These are phyloP conservation scores for Cataglyphis rosenhaueri DNA, from an alignment of 2,888 invertebrate genomes.

Conservation along the genomic window DNA sequence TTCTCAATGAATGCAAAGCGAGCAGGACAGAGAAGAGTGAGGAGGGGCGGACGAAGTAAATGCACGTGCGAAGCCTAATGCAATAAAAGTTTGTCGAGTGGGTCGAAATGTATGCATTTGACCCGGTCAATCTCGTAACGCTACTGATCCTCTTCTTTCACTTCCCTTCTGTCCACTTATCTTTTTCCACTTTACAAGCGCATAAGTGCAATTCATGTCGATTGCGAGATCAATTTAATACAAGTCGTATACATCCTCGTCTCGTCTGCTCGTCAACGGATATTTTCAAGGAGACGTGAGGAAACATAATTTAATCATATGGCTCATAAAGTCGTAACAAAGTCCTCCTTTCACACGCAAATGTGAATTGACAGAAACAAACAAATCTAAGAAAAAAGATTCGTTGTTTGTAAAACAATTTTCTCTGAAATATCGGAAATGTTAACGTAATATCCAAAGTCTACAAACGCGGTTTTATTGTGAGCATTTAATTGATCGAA, in stretches of 20 bases:
- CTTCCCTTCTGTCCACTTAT: conserved; percentile 33
- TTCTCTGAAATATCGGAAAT: neutral
- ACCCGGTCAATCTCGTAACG: conserved; percentile 82
- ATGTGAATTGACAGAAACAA: neutral
- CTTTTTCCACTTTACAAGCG: conserved; percentile 53
- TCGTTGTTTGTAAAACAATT: neutral
- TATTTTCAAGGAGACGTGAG: neutral
- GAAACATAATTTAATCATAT: conserved; percentile 1
- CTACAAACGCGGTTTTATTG: conserved; percentile 54
- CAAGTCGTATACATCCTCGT: conserved; percentile 29
- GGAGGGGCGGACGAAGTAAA: conserved; percentile 65
- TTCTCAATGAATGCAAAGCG: conserved; percentile 73
- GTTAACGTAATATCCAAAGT: conserved; percentile 38
- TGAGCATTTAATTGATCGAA: conserved; percentile 72
- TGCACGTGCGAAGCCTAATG: conserved; percentile 79
- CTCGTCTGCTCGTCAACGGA: neutral
- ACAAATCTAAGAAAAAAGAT: neutral
- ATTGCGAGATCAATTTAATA: conserved; percentile 63
- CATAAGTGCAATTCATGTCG: conserved; percentile 77
- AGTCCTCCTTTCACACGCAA: neutral
- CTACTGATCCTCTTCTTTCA: conserved; percentile 77
- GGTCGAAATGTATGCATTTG: conserved; percentile 83
- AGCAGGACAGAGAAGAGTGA: conserved; percentile 52
- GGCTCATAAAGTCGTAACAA: neutral
- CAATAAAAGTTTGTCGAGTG: conserved; percentile 83